Evolutionary conservation across 2,888 invertebrate genomes (phyloP).

Genomic region (Dermolepida albohirtum): DNA sequence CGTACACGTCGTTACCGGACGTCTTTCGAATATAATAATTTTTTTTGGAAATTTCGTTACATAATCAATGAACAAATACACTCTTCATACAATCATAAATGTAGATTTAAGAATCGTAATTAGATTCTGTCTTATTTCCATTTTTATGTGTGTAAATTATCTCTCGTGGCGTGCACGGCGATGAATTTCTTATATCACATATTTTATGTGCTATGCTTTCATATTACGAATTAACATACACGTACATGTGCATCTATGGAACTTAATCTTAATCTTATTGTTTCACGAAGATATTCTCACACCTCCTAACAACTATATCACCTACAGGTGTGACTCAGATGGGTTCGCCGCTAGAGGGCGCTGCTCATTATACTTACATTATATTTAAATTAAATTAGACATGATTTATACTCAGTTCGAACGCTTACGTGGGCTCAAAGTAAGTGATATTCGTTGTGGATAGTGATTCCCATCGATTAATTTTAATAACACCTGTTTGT

Average conservation of each 20-base stretch:
- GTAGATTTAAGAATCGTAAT: background rate
- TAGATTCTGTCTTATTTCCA: conserved; percentile 12
- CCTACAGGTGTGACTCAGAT: conserved; percentile 64
- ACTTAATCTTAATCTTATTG: conserved; percentile 43
- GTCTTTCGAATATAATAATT: too few relatives aligned
- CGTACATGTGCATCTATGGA: conserved; percentile 1
- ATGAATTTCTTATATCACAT: conserved; percentile 14
- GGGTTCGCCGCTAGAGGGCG: conserved; percentile 62
- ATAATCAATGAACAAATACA: conserved; percentile 46
- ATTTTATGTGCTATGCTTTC: conserved; percentile 16
- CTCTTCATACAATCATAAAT: conserved; percentile 45
- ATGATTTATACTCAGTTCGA: conserved; percentile 58
- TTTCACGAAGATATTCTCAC: conserved; percentile 55
- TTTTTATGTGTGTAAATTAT: background rate
- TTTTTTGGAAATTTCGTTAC: conserved; percentile 39
- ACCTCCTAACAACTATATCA: conserved; percentile 64
- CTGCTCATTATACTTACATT: conserved; percentile 63
- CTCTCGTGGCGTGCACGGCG: too few relatives aligned
- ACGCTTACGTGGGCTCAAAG: conserved; percentile 52
- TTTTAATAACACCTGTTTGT: conserved; percentile 43
- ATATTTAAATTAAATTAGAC: conserved; percentile 63
- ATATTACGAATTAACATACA: conserved; percentile 16
- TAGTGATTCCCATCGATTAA: conserved; percentile 41
- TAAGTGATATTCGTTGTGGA: conserved; percentile 44
- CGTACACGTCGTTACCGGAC: too few relatives aligned